Percentiles rank a stretch among this genome's conserved stretches.
Conservation (phyloP, 2,113 vertebrate species). For the Sula dactylatra region DNA sequence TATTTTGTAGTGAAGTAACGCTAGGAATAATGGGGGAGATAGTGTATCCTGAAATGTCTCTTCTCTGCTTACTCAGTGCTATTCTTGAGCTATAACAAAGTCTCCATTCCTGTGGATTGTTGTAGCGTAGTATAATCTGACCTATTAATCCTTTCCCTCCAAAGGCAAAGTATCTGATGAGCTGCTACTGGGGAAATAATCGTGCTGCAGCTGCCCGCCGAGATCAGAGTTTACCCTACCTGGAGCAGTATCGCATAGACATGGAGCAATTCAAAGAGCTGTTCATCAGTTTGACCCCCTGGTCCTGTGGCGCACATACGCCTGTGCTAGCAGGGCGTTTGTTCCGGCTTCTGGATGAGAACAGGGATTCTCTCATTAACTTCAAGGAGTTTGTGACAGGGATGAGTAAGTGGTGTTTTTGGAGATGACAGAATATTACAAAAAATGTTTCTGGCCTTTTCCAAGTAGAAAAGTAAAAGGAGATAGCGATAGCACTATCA, state of each 20-base stretch:
- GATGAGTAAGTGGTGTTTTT: slow-evolving; percentile 81
- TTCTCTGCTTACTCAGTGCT: background rate
- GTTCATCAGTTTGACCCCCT: slow-evolving; percentile 83
- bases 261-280: slow-evolving; percentile 86
- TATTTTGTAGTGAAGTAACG: background rate
- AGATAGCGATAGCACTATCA: background rate
- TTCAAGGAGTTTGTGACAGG: slow-evolving; percentile 97
- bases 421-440: background rate
- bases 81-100: background rate
- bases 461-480: background rate
- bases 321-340: slow-evolving; percentile 82
- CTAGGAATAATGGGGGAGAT: background rate
- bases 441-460: background rate
- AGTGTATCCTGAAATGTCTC: background rate
- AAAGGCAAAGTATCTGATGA: slow-evolving; percentile 91
- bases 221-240: slow-evolving; percentile 92
- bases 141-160: background rate
- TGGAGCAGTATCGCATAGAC: slow-evolving; percentile 97
- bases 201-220: slow-evolving; percentile 76
- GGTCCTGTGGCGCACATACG: slow-evolving; percentile 86
- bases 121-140: background rate
- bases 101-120: background rate
- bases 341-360: slow-evolving; percentile 90
- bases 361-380: slow-evolving; percentile 93
- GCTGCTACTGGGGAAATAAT: slow-evolving; percentile 92